These are phyloP conservation scores for Microtus richardsoni DNA, from an alignment of 2,113 vertebrate species.

Conservation along the genomic window DNA sequence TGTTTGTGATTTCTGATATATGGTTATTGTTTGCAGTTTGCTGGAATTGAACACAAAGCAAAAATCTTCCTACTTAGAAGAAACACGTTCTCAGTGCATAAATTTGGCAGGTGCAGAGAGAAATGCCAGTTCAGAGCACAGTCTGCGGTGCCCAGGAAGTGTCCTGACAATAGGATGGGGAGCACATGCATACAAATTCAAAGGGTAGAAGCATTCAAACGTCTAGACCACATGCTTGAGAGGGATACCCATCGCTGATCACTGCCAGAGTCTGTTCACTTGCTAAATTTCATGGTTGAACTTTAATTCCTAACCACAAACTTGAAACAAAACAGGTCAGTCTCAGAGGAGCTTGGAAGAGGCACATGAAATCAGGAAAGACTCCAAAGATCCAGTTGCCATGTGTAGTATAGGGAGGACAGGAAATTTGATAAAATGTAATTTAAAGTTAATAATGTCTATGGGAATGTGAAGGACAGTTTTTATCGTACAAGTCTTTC, in stretches of 20 bases:
- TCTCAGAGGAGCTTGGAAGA: neutral
- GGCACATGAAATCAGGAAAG: neutral
- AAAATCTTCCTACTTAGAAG: neutral
- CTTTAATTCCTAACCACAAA: neutral
- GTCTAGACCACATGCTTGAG: neutral
- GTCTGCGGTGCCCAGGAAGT: neutral
- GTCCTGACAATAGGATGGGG: neutral
- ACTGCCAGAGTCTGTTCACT: neutral
- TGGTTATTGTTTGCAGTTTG: neutral
- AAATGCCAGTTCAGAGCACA: neutral
- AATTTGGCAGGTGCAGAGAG: neutral
- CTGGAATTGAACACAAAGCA: neutral
- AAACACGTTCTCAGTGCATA: neutral
- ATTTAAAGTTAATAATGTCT: neutral
- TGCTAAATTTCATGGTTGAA: constrained; percentile 32
- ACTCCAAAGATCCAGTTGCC: neutral
- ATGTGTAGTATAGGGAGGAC: neutral
- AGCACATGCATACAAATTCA: neutral
- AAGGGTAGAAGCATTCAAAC: neutral
- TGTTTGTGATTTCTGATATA: neutral
- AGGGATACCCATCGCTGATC: neutral
- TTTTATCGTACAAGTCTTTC: neutral
- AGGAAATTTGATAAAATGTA: neutral
- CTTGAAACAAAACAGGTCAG: neutral
- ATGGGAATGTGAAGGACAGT: neutral